Base-by-base conservation (phyloP, 2,113 vertebrate genomes). In the Periophthalmus modestus region DNA sequence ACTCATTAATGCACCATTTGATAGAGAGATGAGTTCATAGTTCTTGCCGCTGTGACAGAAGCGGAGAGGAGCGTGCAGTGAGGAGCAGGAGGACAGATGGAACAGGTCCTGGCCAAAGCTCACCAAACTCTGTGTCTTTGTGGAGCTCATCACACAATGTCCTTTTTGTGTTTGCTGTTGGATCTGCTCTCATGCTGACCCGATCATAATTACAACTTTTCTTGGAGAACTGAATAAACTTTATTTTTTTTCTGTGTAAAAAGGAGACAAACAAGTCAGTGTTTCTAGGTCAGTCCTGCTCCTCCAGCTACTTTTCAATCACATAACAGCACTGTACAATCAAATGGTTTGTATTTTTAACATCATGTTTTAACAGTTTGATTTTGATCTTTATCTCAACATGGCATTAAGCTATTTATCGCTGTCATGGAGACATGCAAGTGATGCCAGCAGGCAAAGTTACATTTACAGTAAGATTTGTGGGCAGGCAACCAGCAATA, bases 51-150 rank as follows among this genome's bases (percentile, higher is more conserved):
- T n/a, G 21, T 19, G 21, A 65, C 18, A 78, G 65, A 21, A 85
- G 70, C 15, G 67, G 68, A 82, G 61, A 82, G n/a, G 18, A 54
- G 59, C n/a, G 66, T 81, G 69, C 19, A 75, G 72, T 74, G 7
- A 48, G 24, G 80, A 54, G 68, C 28, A 12, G 78, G 63, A 81
- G 81, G 82, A 84, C 79, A 84, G 82, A 83, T 81, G 81, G 80
- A 86, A 78, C 72, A 73, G 65, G 83, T 80, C 80, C 72, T 68
- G 72, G 70, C 68, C 82, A 81, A 63, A 86, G 69, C 75, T 80
- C n/a, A 21, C 74, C 82, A 83, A 85, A 85, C 74, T 82, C 77
- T 70, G 71, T 86, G 83, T 83, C 71, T 52, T 83, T 61, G 18
- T 68, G 84, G 73, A 87, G 82, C 18, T 82, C 79, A 82, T 78